These are phyloP conservation scores for Hylomyscus alleni DNA, from an alignment of 2,797 vertebrate species.

Conservation along the genomic window DNA sequence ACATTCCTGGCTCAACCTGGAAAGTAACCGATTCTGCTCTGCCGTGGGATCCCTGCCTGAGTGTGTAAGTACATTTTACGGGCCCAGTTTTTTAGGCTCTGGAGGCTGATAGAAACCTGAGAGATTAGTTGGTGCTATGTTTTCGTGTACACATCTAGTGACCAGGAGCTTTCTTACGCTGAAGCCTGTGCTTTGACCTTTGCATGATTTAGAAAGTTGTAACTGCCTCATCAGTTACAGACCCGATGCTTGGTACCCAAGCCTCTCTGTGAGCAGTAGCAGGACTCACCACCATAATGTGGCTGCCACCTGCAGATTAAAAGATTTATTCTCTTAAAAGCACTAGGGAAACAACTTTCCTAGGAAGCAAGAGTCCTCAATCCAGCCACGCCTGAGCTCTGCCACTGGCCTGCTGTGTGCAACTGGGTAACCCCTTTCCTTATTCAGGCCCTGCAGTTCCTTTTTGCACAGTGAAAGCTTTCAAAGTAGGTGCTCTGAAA, in stretches of 20 bases:
- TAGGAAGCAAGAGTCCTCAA: neutral
- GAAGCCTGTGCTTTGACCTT: conserved; percentile 15
- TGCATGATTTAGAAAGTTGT: conserved; percentile 49
- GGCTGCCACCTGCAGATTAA: neutral
- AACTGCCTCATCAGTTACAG: conserved; percentile 18
- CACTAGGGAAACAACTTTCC: conserved; percentile 21
- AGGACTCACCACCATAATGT: neutral
- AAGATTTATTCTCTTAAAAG: conserved; percentile 49
- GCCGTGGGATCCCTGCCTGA: neutral
- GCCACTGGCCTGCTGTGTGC: neutral
- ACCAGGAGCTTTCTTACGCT: neutral
- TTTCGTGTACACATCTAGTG: neutral
- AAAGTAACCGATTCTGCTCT: conserved; percentile 19
- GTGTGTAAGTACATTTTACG: conserved; percentile 3
- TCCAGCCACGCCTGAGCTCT: conserved; percentile 3
- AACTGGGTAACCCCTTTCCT: conserved; percentile 14
- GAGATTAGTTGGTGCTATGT: neutral
- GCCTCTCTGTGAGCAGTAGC: neutral
- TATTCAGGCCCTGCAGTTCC: neutral
- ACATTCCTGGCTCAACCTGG: neutral
- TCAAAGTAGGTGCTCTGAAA: conserved; percentile 34
- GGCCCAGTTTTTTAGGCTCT: neutral
- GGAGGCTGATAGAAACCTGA: neutral
- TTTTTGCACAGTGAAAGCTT: conserved; percentile 28
- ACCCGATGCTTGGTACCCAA: conserved; percentile 41